These are phyloP conservation scores for Pyrocephalus nanus DNA, from an alignment of 2,797 vertebrate species.

Conservation along the genomic window DNA sequence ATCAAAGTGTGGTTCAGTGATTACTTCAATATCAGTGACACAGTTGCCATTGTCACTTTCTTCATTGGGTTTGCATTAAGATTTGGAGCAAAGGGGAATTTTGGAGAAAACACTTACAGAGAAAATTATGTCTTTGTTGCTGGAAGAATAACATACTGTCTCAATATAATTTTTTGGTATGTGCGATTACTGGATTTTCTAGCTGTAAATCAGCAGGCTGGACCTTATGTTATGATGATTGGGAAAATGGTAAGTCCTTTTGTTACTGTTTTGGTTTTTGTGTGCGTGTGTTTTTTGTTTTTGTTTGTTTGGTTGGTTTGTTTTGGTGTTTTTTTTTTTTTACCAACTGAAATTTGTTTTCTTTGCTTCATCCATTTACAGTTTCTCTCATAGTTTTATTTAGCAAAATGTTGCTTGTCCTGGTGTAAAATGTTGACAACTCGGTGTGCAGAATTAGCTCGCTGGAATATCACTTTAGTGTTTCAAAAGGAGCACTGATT, in stretches of 20 bases:
- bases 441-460: neutral
- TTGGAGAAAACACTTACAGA: conserved; percentile 69
- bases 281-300: neutral
- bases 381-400: neutral
- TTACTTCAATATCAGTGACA: conserved; percentile 96
- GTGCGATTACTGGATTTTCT: conserved; percentile 96
- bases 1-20: conserved; percentile 98
- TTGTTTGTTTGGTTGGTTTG: neutral
- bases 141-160: conserved; percentile 93
- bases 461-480: neutral
- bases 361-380: neutral
- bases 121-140: conserved; percentile 78
- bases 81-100: conserved; percentile 81
- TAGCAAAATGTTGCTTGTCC: neutral
- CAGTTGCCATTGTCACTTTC: conserved; percentile 93
- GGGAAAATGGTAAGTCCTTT: conserved; percentile 94
- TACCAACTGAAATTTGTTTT: neutral
- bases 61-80: conserved; percentile 94
- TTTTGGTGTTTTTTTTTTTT: neutral
- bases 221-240: conserved; percentile 99
- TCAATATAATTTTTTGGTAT: conserved; percentile 99
- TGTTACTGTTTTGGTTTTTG: neutral
- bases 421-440: neutral
- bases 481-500: neutral
- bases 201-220: conserved; percentile 97